These are phyloP conservation scores for Caenorhabditis remanei DNA, from an alignment of 1,140 invertebrate species.

Conservation along the genomic window DNA sequence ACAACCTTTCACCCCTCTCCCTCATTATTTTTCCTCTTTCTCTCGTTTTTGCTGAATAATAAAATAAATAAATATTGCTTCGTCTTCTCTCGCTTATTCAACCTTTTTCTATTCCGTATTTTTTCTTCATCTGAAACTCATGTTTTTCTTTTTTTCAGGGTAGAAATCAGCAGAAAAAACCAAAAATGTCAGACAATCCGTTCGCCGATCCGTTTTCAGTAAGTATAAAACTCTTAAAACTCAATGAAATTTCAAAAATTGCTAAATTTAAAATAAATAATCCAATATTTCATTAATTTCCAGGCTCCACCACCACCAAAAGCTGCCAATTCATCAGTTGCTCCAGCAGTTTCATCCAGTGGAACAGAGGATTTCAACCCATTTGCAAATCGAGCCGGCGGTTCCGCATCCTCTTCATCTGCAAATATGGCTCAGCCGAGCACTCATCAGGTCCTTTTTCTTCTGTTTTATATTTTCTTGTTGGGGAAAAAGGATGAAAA, in stretches of 20 bases:
- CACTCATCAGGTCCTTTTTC: constrained; percentile 57
- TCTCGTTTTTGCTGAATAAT: no score
- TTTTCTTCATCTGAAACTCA: background rate
- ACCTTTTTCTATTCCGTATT: background rate
- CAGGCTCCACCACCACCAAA: constrained; percentile 70
- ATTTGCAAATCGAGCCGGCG: constrained; percentile 66
- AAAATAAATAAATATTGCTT: no score
- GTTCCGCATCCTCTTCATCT: background rate
- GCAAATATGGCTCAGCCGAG: constrained; percentile 60
- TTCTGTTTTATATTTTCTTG: background rate
- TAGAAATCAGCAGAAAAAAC: constrained; percentile 48
- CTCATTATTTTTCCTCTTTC: no score
- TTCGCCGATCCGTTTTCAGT: constrained; percentile 78
- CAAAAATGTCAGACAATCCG: constrained; percentile 72
- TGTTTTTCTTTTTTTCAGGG: background rate
- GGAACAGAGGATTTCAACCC: constrained; percentile 76
- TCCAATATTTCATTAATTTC: constrained; percentile 33
- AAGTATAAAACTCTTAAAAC: constrained; percentile 21
- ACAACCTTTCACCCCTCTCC: no score
- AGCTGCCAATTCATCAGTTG: background rate
- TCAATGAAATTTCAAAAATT: no score
- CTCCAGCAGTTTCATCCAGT: constrained; percentile 53
- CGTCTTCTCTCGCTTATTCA: no score
- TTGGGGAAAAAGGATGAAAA: background rate
- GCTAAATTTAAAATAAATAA: background rate